Conservation (phyloP, 2,113 vertebrate genomes). For the Psittacara wagleri region DNA sequence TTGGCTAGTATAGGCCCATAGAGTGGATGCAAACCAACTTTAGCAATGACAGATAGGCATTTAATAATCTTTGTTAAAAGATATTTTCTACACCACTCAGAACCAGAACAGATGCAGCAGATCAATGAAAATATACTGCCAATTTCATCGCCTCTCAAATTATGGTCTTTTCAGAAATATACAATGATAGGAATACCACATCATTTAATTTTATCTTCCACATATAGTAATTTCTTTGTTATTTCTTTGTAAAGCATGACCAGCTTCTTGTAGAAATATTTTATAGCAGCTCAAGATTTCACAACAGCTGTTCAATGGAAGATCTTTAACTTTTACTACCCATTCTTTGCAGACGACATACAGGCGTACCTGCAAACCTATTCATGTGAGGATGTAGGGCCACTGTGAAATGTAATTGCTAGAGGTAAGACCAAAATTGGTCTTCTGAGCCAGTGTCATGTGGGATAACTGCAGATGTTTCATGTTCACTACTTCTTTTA, state of each 20-base stretch:
- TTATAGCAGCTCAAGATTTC: constrained; percentile 52
- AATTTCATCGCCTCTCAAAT: constrained; percentile 66
- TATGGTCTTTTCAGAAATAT: constrained; percentile 56
- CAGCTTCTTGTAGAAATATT: constrained; percentile 46
- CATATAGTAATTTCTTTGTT: constrained; percentile 31
- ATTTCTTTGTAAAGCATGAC: constrained; percentile 53
- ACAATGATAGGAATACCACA: constrained; percentile 12
- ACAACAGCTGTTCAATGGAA: constrained; percentile 37
- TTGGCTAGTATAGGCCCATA: not conserved
- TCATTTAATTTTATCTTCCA: constrained; percentile 68
- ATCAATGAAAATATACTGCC: constrained; percentile 61
- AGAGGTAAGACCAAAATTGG: not conserved
- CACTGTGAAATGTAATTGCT: constrained; percentile 10
- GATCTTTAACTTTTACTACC: constrained; percentile 26
- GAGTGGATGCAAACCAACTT: constrained; percentile 10
- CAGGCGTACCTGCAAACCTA: not conserved
- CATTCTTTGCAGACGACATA: not conserved
- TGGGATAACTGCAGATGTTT: not conserved
- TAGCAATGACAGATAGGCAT: constrained; percentile 40
- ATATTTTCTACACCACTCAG: constrained; percentile 61
- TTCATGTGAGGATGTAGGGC: not conserved
- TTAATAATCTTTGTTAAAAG: constrained; percentile 54
- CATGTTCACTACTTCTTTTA: not conserved
- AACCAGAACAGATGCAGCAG: constrained; percentile 32
- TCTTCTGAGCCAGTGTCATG: not conserved